Base-by-base conservation (phyloP, 1,140 invertebrate species). In the Pomacea maculata region DNA sequence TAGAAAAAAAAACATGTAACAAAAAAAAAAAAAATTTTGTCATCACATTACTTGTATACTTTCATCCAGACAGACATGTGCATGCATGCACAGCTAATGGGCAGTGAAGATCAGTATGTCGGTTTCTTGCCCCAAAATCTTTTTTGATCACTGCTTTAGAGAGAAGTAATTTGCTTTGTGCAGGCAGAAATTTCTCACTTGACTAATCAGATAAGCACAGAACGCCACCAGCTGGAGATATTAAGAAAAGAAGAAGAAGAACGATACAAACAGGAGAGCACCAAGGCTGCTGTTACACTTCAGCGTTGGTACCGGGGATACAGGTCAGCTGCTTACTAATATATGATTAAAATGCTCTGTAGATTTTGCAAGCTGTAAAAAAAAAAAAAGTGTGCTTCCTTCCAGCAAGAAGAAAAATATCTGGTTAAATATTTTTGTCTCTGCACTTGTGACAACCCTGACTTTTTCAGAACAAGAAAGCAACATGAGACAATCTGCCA, bases 271-370 rank as follows among this genome's bases (percentile, higher is more conserved):
- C 75, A 79, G 19, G 83, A 80, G 77, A 71, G 79, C 63, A 52
- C 80, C 9, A 79, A 79, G n/a, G 83, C 87, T 15, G 85, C 85
- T 63, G 75, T 77, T 14, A 83, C 79, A 21, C 86, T 88, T 72
- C 88, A 88, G 80, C 79, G 81, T 11, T 45, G 68, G 5, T 88
- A 81, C 72, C 81, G 85, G 54, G 87, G 86, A 78, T 85, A 88
- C 80, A 85, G 83, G 85, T 85, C 76, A 67, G 74, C 34, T 45
- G 12, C 52, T 17, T 34, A 45, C 17, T 19, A 55, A 21, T 55
- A 25, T 15, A 75, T 64, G 34, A 15, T 12, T 12, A n/a, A 29
- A 14, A 25, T 25, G 34, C 34, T 45, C 34, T 45, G 34, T 45
- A 45, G 34, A 45, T 45, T 45, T 45, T 45, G 6, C 34, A 45